Conservation (phyloP, 2,888 invertebrate species). For the Pemphredon lugubris region DNA sequence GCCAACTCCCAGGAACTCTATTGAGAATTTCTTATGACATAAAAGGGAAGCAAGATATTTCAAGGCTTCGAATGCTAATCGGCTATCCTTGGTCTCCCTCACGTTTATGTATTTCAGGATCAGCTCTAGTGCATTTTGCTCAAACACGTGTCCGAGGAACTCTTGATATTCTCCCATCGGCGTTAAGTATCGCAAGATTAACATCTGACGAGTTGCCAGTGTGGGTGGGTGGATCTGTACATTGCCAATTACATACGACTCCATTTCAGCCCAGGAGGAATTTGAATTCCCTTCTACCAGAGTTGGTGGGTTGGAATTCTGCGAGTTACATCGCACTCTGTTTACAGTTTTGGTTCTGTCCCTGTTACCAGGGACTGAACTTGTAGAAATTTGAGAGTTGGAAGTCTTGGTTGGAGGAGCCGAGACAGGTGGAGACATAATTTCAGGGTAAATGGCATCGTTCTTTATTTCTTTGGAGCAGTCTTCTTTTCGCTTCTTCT, state of each 20-base stretch:
- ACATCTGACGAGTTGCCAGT: constrained; percentile 93
- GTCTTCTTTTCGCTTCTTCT: too few species aligned
- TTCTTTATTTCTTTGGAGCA: too few species aligned
- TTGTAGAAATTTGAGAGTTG: too few species aligned
- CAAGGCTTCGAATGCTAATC: constrained; percentile 97
- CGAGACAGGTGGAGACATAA: too few species aligned
- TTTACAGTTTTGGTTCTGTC: too few species aligned
- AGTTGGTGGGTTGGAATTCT: constrained; percentile 32
- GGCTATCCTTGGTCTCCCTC: constrained; percentile 92
- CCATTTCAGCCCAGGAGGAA: constrained; percentile 95
- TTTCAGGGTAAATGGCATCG: too few species aligned
- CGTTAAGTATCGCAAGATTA: constrained; percentile 96
- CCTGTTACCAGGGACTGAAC: too few species aligned
- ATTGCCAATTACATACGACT: constrained; percentile 93
- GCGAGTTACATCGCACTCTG: too few species aligned
- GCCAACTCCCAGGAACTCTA: constrained; percentile 95
- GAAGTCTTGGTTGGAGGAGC: too few species aligned
- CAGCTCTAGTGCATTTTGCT: constrained; percentile 93
- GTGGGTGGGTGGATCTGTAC: constrained; percentile 95
- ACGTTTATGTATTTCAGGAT: constrained; percentile 96
- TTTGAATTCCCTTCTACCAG: constrained; percentile 82
- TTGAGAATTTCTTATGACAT: constrained; percentile 98
- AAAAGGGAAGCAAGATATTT: constrained; percentile 96
- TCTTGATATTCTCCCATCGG: constrained; percentile 99
- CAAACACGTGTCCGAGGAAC: constrained; percentile 96